These are phyloP conservation scores for Xenopus petersii DNA, from an alignment of 2,797 vertebrate species.

Conservation along the genomic window DNA sequence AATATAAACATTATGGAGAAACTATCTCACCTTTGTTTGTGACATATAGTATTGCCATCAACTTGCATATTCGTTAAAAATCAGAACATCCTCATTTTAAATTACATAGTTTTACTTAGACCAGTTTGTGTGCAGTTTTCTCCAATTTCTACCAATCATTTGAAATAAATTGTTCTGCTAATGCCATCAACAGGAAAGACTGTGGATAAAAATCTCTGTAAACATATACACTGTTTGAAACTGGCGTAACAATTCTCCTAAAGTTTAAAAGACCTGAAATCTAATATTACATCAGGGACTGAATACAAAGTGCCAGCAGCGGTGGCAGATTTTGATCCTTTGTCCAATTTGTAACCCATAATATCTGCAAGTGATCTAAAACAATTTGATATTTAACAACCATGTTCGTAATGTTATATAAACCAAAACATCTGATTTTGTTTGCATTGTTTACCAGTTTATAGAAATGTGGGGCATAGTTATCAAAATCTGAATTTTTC, in stretches of 20 bases:
- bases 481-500: too few relatives aligned
- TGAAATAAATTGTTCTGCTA: neutral
- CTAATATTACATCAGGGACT: slow-evolving; percentile 1
- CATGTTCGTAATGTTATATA: neutral
- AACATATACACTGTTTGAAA: slow-evolving; percentile 1
- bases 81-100: too few relatives aligned
- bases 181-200: slow-evolving; percentile 2
- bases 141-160: slow-evolving; percentile 6
- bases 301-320: neutral
- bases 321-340: neutral
- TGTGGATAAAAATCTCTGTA: slow-evolving; percentile 2
- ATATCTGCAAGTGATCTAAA: neutral
- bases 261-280: slow-evolving; percentile 11
- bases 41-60: too few relatives aligned
- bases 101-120: too few relatives aligned
- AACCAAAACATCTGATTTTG: neutral
- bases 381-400: neutral
- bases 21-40: too few relatives aligned
- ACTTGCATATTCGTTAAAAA: too few relatives aligned
- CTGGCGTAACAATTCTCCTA: neutral
- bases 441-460: neutral
- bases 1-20: too few relatives aligned
- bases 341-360: slow-evolving; percentile 2
- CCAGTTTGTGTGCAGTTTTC: slow-evolving; percentile 9
- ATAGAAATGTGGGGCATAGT: too few relatives aligned